Percentiles rank a stretch among this genome's conserved stretches.
These are phyloP conservation scores for Vulpes lagopus DNA, from an alignment of 2,113 vertebrate species.

Conservation along the genomic window DNA sequence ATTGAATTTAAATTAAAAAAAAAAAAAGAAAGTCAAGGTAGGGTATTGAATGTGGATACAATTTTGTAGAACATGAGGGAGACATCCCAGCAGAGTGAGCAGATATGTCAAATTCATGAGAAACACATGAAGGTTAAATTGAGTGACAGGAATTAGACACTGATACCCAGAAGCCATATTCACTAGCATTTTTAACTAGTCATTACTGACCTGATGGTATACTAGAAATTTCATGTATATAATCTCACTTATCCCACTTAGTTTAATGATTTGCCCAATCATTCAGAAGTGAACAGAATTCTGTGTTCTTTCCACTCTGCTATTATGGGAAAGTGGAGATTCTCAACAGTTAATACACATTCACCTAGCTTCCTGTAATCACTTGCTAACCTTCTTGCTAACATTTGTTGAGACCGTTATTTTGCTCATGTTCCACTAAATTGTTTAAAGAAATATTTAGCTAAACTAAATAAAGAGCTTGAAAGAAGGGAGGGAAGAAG, in stretches of 20 bases:
- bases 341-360: neutral
- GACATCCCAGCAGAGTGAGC: neutral
- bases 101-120: neutral
- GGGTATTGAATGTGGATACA: neutral
- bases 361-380: neutral
- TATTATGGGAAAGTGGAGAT: neutral
- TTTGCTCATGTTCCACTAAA: constrained; percentile 23
- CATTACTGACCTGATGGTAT: neutral
- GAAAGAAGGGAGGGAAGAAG: neutral
- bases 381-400: constrained; percentile 49
- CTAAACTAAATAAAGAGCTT: constrained; percentile 27
- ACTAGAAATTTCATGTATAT: neutral
- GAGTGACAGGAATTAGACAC: neutral
- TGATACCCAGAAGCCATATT: neutral
- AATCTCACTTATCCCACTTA: neutral
- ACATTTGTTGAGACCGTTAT: constrained; percentile 37
- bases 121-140: neutral
- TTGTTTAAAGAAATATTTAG: constrained; percentile 49
- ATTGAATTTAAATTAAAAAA: no score
- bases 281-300: neutral
- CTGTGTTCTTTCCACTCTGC: neutral
- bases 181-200: neutral
- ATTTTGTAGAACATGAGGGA: neutral
- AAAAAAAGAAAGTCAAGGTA: neutral
- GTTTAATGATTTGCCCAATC: neutral